Base-by-base conservation (phyloP, 2,888 invertebrate genomes). In the Ashinkailepas kermadecensis region DNA sequence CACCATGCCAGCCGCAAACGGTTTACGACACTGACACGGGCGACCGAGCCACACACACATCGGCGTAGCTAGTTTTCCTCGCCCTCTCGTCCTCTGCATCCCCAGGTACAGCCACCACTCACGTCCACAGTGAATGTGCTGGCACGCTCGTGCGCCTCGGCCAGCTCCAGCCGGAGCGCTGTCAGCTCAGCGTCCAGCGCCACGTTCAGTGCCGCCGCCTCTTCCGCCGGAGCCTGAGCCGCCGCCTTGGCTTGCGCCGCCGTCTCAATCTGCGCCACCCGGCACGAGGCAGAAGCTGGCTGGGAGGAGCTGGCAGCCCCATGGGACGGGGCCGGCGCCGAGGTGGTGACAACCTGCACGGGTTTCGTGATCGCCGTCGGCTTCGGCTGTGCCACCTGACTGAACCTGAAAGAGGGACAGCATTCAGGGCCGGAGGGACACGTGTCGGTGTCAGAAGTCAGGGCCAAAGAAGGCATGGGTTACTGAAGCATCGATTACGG, bases 121-220 rank as follows among this genome's bases (percentile, higher is more conserved):
- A 70, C 70, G 15, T 70, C 54, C 15, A 70, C 70, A 0, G 70
- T 18, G 70, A 70, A 70, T 2, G 39, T 7, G 39, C 6, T 4
- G 39, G 70, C 70, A 15, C 12, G 39, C 7, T 54, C 18, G 70
- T 18, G 39, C 15, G 39, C 39, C 25, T 9, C 70, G 54, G 70
- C 70, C 70, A 70, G 39, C 39, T 70, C 70, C 70, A 25, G 25
- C 39, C 70, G 25, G 39, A 70, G 39, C 54, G 12, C 2, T 4
- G 13, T 18, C 54, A 70, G 39, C 70, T 70, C 70, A 54, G 70
- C 70, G 70, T 70, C 70, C 70, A 70, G 65, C 12, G 67, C 67
- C 8, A 23, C 11, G 67, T 23, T 25, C 23, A 67, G 67, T 13
- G 67, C 67, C 67, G 23, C 9, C 11, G 25, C 9, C 39, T 54